phyloP scores from a whole-genome alignment of 2,113 vertebrate species.

The Lamprologus tigripictilis region DNA sequence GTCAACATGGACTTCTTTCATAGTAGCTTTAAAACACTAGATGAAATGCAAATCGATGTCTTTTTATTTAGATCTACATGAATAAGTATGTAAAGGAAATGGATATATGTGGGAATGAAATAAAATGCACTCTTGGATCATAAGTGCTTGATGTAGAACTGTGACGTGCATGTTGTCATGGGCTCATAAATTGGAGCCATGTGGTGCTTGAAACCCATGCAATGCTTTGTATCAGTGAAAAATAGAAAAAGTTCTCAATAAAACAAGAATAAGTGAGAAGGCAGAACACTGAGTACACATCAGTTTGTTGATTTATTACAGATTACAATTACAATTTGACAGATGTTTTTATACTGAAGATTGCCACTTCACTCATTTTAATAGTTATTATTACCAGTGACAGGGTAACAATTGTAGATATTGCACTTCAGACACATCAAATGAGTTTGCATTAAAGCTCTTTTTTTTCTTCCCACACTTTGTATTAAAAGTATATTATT shows the following conservation, averaged over 20 bases:
- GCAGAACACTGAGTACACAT: not conserved
- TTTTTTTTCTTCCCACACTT: not conserved
- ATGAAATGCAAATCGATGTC: not conserved
- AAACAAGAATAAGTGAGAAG: not conserved
- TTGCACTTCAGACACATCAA: not conserved
- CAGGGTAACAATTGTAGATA: not conserved
- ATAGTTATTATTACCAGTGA: not conserved
- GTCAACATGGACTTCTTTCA: not conserved
- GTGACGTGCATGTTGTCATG: not conserved
- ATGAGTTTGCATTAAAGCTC: not conserved
- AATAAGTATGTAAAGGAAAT: not conserved
- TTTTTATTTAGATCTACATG: not conserved
- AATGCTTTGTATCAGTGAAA: not conserved
- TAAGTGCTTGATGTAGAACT: not conserved
- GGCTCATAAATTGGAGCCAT: not conserved
- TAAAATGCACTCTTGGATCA: not conserved
- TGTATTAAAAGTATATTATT: not conserved
- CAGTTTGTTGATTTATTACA: conserved; percentile 23
- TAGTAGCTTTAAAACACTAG: not conserved
- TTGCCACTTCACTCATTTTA: not conserved
- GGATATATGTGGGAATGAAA: conserved; percentile 18
- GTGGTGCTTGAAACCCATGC: not conserved
- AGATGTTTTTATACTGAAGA: not conserved
- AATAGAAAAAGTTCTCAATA: not conserved
- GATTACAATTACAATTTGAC: conserved; percentile 1